Conservation (phyloP, 2,797 vertebrate species). For the Channa striata region DNA sequence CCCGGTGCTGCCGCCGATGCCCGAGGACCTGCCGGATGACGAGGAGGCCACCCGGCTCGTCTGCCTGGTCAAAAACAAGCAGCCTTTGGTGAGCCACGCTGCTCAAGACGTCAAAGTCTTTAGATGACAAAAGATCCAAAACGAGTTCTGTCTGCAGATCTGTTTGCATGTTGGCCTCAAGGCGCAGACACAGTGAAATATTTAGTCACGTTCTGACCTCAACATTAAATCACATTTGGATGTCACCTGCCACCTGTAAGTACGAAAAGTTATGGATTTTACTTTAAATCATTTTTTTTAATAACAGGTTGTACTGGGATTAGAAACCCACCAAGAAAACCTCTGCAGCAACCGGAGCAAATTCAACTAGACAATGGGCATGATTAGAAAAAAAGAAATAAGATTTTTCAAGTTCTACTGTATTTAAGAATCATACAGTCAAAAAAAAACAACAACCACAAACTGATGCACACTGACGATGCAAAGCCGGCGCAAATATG, state of each 20-base stretch:
- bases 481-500: too few relatives aligned
- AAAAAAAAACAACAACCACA: too few relatives aligned
- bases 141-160: neutral
- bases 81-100: constrained; percentile 89
- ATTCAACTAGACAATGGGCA: too few relatives aligned
- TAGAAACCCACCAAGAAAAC: too few relatives aligned
- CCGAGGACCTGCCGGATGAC: constrained; percentile 90
- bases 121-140: neutral
- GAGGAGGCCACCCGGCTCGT: constrained; percentile 95
- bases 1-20: constrained; percentile 91
- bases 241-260: constrained; percentile 6
- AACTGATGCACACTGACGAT: too few relatives aligned
- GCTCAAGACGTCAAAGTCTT: neutral
- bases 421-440: too few relatives aligned
- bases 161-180: neutral
- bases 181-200: neutral
- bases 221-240: constrained; percentile 17
- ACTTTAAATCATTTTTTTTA: constrained; percentile 22
- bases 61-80: constrained; percentile 97
- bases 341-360: too few relatives aligned
- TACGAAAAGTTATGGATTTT: neutral
- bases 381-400: too few relatives aligned
- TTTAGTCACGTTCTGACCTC: neutral
- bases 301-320: constrained; percentile 14
- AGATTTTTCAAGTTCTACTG: too few relatives aligned